phyloP scores from a whole-genome alignment of 1,140 invertebrate species.

The Hypsibius dujardini region DNA sequence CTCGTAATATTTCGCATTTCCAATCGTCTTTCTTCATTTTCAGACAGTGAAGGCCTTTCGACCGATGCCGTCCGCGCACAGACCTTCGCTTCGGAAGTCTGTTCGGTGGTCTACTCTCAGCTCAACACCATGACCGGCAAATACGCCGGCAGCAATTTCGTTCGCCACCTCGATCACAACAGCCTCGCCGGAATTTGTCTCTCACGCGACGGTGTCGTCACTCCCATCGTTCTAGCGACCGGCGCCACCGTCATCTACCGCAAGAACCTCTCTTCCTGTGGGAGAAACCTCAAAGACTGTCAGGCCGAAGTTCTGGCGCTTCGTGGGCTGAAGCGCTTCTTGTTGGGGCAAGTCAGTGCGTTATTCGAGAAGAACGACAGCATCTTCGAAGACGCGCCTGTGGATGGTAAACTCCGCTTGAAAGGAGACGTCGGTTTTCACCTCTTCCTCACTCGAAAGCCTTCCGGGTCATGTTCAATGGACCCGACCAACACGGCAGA shows the following conservation, averaged over 20 bases:
- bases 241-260: not conserved
- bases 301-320: slow-evolving; percentile 6
- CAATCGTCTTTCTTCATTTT: no score
- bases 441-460: not conserved
- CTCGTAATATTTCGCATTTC: no score
- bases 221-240: not conserved
- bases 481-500: not conserved
- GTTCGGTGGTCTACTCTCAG: no score
- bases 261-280: not conserved
- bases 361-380: not conserved
- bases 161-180: not conserved
- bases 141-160: not conserved
- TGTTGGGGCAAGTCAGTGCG: not conserved
- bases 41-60: no score
- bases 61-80: no score
- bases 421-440: slow-evolving; percentile 7
- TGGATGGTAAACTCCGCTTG: not conserved
- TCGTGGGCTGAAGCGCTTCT: not conserved
- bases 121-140: not conserved
- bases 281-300: not conserved
- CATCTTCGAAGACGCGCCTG: not conserved
- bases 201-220: not conserved
- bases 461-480: not conserved
- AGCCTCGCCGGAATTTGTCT: not conserved
- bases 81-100: no score